These are phyloP conservation scores for Cephus nigrinus DNA, from an alignment of 2,888 invertebrate genomes.

Conservation along the genomic window DNA sequence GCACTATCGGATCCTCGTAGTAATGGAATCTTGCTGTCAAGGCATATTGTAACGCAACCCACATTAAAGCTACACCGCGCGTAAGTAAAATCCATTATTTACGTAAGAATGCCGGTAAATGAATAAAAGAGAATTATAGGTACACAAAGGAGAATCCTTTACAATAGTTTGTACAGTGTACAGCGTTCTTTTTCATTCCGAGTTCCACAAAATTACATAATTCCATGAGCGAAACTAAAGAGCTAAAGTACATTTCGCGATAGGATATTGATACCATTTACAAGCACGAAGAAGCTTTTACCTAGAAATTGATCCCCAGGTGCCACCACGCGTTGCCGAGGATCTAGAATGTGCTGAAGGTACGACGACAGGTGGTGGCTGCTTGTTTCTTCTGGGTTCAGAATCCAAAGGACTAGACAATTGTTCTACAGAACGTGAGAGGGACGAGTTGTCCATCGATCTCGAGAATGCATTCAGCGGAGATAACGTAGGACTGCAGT, in stretches of 20 bases:
- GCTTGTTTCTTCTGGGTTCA: constrained; percentile 69
- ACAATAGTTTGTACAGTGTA: background rate
- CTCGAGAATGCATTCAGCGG: constrained; percentile 85
- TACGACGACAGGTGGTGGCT: constrained; percentile 54
- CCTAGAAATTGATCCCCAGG: constrained; percentile 90
- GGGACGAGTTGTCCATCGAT: constrained; percentile 73
- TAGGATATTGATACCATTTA: background rate
- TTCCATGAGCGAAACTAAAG: no score
- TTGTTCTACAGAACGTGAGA: constrained; percentile 78
- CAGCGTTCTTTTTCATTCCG: background rate
- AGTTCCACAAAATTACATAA: background rate
- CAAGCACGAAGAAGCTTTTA: constrained; percentile 25
- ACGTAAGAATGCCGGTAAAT: background rate
- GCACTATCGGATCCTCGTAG: constrained; percentile 3
- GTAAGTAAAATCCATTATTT: background rate
- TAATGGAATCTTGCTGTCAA: constrained; percentile 13
- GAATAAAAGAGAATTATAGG: background rate
- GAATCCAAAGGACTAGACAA: constrained; percentile 82
- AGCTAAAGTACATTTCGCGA: no score
- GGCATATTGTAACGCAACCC: background rate
- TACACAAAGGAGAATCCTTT: background rate
- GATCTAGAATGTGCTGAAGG: constrained; percentile 62
- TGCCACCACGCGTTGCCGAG: constrained; percentile 74
- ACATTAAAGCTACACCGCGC: background rate
- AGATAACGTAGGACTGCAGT: constrained; percentile 86